phyloP scores from a whole-genome alignment of 2,888 invertebrate species.

The Mythimna albipuncta region DNA sequence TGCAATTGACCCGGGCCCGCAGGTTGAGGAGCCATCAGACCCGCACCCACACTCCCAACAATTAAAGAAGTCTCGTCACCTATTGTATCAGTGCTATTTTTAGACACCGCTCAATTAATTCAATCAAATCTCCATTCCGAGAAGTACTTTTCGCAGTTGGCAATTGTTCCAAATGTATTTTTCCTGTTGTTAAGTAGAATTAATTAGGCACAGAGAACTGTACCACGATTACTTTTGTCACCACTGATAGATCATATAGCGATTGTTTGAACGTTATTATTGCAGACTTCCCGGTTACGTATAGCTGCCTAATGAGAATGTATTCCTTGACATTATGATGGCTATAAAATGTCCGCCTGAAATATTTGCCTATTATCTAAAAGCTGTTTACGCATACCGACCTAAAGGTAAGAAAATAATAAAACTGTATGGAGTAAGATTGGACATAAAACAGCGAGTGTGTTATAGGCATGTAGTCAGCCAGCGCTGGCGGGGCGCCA shows the following conservation, averaged over 20 bases:
- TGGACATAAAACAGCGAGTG: conserved; percentile 47
- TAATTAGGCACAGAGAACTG: conserved; percentile 8
- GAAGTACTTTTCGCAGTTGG: conserved; percentile 40
- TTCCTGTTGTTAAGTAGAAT: conserved; percentile 33
- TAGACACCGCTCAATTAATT: conserved; percentile 52
- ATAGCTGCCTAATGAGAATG: not conserved
- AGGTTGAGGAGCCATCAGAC: conserved; percentile 44
- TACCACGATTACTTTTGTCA: not conserved
- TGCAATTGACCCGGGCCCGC: conserved; percentile 53
- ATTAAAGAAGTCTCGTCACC: conserved; percentile 53
- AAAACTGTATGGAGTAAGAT: conserved; percentile 50
- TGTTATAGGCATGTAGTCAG: conserved; percentile 39
- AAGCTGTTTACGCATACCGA: conserved; percentile 49
- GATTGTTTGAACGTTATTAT: conserved; percentile 10
- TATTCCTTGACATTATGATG: not conserved
- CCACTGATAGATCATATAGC: not conserved
- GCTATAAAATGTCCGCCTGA: not conserved
- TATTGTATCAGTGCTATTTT: conserved; percentile 57
- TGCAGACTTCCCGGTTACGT: not conserved
- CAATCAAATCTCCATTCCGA: conserved; percentile 46
- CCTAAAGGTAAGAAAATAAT: conserved; percentile 42
- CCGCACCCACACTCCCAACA: conserved; percentile 55
- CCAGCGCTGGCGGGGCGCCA: conserved; percentile 57
- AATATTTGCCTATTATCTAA: conserved; percentile 19
- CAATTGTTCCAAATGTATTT: conserved; percentile 35